Percentiles rank a stretch among this genome's conserved stretches.
Conservation (phyloP, 2,113 vertebrate species). For the Tricholaema leucomelas region DNA sequence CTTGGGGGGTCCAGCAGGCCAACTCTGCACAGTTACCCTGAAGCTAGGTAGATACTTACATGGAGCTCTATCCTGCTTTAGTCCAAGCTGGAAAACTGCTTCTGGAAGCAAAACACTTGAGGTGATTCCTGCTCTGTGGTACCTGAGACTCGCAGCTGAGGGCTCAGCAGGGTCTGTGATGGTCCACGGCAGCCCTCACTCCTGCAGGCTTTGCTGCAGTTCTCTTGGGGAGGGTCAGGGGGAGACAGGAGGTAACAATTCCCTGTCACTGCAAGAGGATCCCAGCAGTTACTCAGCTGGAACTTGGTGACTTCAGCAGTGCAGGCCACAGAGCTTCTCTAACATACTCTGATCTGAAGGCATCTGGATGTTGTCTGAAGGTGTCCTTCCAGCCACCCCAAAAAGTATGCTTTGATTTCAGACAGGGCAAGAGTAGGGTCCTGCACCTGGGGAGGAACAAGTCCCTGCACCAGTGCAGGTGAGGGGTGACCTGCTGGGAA, state of each 20-base stretch:
- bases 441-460: too few species aligned
- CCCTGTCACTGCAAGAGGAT: background rate
- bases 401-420: background rate
- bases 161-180: accelerated
- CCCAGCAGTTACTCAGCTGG: background rate
- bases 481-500: too few species aligned
- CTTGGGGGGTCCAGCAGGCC: too few species aligned
- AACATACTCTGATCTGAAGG: background rate
- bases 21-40: background rate
- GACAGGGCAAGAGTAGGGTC: too few species aligned
- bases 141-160: background rate
- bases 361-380: background rate
- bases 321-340: background rate
- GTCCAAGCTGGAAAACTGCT: background rate
- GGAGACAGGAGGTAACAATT: background rate
- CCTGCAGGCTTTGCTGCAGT: background rate
- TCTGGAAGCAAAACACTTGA: background rate
- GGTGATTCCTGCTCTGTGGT: background rate
- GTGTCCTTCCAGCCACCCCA: background rate
- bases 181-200: accelerated
- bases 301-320: background rate
- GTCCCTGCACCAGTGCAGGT: too few species aligned
- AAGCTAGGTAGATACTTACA: accelerated
- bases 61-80: background rate
- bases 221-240: background rate